These are phyloP conservation scores for Drosophila picticornis DNA, from an alignment of 2,888 invertebrate species.

Conservation along the genomic window DNA sequence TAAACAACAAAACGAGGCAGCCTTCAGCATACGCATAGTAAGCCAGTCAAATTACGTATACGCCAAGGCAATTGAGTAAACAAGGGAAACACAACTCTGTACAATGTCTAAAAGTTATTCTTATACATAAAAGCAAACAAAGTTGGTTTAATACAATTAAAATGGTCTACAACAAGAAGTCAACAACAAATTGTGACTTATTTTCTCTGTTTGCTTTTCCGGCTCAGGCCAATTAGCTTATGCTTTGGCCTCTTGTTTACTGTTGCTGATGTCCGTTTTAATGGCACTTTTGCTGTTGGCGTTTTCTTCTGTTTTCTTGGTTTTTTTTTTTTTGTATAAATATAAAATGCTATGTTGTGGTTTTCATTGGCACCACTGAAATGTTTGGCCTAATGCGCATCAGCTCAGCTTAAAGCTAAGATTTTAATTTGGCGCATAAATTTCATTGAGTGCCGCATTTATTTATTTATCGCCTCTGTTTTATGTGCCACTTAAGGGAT, in stretches of 20 bases:
- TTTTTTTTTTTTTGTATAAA: constrained; percentile 3
- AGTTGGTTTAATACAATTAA: constrained; percentile 43
- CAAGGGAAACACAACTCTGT: constrained; percentile 3
- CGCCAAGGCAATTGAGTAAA: constrained; percentile 36
- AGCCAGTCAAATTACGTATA: constrained; percentile 35
- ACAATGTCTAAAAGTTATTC: constrained; percentile 9
- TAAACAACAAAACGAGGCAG: constrained; percentile 59
- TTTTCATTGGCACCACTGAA: constrained; percentile 17
- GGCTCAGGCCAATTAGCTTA: constrained; percentile 59
- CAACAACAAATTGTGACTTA: constrained; percentile 32
- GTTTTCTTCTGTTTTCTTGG: constrained; percentile 18
- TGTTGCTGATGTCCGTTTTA: constrained; percentile 42
- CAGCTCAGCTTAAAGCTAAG: constrained; percentile 57
- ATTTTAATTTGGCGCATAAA: constrained; percentile 69
- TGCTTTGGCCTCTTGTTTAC: constrained; percentile 27
- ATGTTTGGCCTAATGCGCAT: constrained; percentile 44
- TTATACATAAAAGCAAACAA: not conserved
- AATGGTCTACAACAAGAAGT: constrained; percentile 28
- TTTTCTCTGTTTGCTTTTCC: constrained; percentile 19
- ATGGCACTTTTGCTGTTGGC: constrained; percentile 40
- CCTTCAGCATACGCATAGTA: constrained; percentile 51
- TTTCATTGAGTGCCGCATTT: constrained; percentile 53
- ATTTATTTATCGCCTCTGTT: constrained; percentile 63
- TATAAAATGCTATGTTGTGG: constrained; percentile 37
- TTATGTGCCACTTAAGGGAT: constrained; percentile 58